Evolutionary conservation across 2,113 vertebrate species (phyloP).

Genomic region (Myrmophylax atrothorax): DNA sequence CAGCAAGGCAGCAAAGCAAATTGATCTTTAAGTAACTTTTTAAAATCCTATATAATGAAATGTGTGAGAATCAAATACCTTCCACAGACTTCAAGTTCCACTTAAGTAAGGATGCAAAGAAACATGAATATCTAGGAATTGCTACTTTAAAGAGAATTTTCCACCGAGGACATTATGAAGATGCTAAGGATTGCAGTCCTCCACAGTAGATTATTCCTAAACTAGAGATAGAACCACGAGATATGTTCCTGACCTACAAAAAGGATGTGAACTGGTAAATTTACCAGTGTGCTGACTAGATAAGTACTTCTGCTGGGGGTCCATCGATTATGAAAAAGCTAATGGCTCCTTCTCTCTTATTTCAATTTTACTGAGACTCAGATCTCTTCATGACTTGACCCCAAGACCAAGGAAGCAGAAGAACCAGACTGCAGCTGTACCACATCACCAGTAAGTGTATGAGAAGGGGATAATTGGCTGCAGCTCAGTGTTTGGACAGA

Average conservation of each 20-base stretch:
- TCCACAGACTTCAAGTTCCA: neutral
- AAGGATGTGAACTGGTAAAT: fast-evolving
- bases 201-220: neutral
- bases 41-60: neutral
- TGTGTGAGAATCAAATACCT: neutral
- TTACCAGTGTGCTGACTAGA: neutral
- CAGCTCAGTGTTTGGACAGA: neutral
- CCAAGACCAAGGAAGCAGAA: neutral
- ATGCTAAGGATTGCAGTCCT: neutral
- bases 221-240: neutral
- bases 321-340: neutral
- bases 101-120: neutral
- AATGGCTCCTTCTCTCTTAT: neutral
- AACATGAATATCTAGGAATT: neutral
- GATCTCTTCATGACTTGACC: neutral
- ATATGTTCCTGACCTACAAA: neutral
- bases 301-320: neutral
- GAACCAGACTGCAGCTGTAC: neutral
- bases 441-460: neutral
- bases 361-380: neutral
- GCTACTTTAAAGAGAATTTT: neutral
- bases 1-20: neutral
- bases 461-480: neutral
- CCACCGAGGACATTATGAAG: neutral
- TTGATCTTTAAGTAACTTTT: neutral